phyloP scores from a whole-genome alignment of 1,140 invertebrate species.

The Microplitis demolitor region DNA sequence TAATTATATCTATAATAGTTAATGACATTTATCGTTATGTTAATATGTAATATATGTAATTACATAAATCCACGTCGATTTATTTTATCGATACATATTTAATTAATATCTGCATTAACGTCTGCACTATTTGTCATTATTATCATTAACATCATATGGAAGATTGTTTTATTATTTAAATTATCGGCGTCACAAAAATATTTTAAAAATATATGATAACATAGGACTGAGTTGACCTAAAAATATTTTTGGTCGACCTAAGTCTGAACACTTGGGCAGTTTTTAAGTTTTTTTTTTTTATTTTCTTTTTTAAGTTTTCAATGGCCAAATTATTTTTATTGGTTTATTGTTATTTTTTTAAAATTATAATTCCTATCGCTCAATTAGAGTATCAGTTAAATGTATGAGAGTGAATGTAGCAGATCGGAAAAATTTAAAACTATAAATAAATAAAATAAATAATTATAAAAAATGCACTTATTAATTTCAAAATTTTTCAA shows the following conservation, averaged over 20 bases:
- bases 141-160: not conserved
- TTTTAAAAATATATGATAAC: constrained; percentile 13
- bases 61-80: too few species aligned
- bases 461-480: too few species aligned
- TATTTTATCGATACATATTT: too few species aligned
- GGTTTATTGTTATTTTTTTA: not conserved
- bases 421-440: too few species aligned
- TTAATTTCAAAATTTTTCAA: too few species aligned
- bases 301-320: not conserved
- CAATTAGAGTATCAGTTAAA: not conserved
- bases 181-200: not conserved
- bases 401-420: too few species aligned
- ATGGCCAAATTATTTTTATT: too few species aligned
- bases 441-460: too few species aligned
- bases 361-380: not conserved
- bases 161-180: not conserved
- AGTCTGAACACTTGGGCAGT: constrained; percentile 31
- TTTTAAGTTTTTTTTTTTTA: constrained; percentile 1
- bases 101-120: not conserved
- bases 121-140: not conserved
- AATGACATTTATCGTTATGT: too few species aligned
- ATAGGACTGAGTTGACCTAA: not conserved
- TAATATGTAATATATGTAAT: too few species aligned
- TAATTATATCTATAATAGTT: too few species aligned
- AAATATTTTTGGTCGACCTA: constrained; percentile 6